phyloP scores from a whole-genome alignment of 2,888 invertebrate species.

The Drosophila neonasuta region DNA sequence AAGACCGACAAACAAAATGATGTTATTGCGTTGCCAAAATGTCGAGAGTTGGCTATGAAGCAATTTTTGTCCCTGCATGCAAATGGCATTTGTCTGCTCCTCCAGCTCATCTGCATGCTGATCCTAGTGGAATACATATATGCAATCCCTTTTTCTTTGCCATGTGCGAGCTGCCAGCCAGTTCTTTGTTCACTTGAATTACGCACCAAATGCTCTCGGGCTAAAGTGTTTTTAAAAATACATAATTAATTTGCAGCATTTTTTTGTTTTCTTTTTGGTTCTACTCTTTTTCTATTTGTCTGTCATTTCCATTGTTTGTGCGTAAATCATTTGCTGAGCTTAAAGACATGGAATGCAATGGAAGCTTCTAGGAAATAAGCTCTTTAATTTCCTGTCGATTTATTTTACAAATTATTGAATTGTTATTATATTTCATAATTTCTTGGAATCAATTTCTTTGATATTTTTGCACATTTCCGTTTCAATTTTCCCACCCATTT shows the following conservation, averaged over 20 bases:
- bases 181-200: constrained; percentile 31
- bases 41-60: constrained; percentile 37
- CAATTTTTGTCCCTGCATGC: constrained; percentile 49
- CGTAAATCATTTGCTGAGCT: constrained; percentile 11
- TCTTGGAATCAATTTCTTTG: not conserved
- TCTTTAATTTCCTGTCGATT: too few species aligned
- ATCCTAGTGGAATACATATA: constrained; percentile 2
- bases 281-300: not conserved
- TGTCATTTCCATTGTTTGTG: constrained; percentile 13
- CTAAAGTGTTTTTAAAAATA: constrained; percentile 29
- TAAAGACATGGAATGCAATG: not conserved
- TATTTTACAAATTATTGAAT: not conserved
- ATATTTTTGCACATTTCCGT: constrained; percentile 4
- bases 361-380: too few species aligned
- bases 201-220: constrained; percentile 31
- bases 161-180: constrained; percentile 36
- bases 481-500: not conserved
- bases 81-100: constrained; percentile 53
- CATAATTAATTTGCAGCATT: constrained; percentile 37
- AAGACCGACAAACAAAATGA: constrained; percentile 55
- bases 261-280: not conserved
- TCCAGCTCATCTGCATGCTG: constrained; percentile 4
- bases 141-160: constrained; percentile 25
- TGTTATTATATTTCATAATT: not conserved
- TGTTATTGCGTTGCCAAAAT: constrained; percentile 68